Percentiles rank a stretch among this genome's conserved stretches.
phyloP scores from a whole-genome alignment of 2,888 invertebrate genomes.

The Alloplasta piceator region DNA sequence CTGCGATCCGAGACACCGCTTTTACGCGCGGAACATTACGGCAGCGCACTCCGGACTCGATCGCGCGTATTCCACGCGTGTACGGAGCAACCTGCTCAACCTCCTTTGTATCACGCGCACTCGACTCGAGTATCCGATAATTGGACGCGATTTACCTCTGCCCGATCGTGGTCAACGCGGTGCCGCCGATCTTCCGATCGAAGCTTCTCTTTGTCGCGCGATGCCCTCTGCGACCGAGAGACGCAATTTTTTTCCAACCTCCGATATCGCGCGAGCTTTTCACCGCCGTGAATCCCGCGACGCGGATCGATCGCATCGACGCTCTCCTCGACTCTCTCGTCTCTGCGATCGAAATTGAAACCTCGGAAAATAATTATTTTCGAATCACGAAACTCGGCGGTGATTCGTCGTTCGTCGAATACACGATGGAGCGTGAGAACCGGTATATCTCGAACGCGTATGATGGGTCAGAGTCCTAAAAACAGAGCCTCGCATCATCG shows the following conservation, averaged over 20 bases:
- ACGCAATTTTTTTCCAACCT: background rate
- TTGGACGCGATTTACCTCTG: constrained; percentile 74
- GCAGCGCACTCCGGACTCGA: constrained; percentile 15
- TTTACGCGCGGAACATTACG: constrained; percentile 5
- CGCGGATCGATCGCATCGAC: constrained; percentile 5
- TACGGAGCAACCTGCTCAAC: constrained; percentile 54
- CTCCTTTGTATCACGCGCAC: constrained; percentile 75
- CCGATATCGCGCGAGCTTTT: background rate
- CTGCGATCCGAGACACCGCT: constrained; percentile 16
- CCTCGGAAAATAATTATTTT: too few relatives aligned
- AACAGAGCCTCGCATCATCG: constrained; percentile 31
- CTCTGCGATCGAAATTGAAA: background rate
- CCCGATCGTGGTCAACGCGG: constrained; percentile 15
- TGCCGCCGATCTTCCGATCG: constrained; percentile 12
- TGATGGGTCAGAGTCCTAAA: constrained; percentile 35
- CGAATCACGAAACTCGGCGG: too few relatives aligned
- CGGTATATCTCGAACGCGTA: constrained; percentile 18
- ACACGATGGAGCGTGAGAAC: too few relatives aligned
- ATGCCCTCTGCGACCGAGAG: background rate
- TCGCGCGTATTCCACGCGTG: constrained; percentile 58
- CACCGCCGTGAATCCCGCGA: background rate
- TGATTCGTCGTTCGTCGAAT: too few relatives aligned
- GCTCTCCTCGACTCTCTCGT: background rate
- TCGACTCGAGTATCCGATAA: constrained; percentile 73
- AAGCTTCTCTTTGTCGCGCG: constrained; percentile 21